Conservation (phyloP, 1,140 invertebrate genomes). For the Bacillus rossius region DNA sequence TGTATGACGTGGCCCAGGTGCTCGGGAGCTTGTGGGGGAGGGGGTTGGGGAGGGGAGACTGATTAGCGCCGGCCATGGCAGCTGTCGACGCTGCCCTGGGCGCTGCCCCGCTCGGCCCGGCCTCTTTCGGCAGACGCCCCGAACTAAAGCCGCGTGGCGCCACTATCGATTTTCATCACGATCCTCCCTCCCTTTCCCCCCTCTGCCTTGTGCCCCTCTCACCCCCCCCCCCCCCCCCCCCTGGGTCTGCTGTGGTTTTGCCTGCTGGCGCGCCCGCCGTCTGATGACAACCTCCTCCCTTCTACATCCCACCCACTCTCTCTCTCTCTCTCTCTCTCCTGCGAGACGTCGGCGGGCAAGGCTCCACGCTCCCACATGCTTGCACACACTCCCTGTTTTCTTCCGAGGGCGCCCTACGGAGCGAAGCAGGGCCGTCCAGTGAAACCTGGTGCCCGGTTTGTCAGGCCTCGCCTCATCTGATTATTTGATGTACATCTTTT, state of each 20-base stretch:
- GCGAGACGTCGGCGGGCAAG: too few relatives aligned
- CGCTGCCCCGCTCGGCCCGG: background rate
- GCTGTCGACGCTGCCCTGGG: background rate
- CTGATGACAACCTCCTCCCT: conserved; percentile 4
- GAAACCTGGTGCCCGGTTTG: too few relatives aligned
- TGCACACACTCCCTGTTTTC: too few relatives aligned
- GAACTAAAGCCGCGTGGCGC: conserved; percentile 14
- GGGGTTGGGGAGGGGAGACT: conserved; percentile 32
- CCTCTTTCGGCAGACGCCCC: conserved; percentile 13
- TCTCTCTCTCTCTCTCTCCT: too few relatives aligned
- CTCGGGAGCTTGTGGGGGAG: too few relatives aligned
- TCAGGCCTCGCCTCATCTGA: too few relatives aligned
- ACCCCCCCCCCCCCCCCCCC: conserved; percentile 14
- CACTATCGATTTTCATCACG: conserved; percentile 9
- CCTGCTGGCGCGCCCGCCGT: conserved; percentile 28
- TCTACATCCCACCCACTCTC: too few relatives aligned
- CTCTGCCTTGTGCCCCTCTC: conserved; percentile 1
- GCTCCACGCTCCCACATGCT: too few relatives aligned
- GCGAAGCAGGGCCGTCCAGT: too few relatives aligned
- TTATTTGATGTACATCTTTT: too few relatives aligned
- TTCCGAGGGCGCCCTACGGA: too few relatives aligned
- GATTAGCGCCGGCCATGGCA: conserved; percentile 28
- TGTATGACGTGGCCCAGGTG: too few relatives aligned
- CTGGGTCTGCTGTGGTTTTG: conserved; percentile 15
- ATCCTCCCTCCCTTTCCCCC: conserved; percentile 10